A percentile compares a stretch with the other conserved stretches of the same genome.
phyloP scores from a whole-genome alignment of 2,113 vertebrate species.

The Nycticorax nycticorax region DNA sequence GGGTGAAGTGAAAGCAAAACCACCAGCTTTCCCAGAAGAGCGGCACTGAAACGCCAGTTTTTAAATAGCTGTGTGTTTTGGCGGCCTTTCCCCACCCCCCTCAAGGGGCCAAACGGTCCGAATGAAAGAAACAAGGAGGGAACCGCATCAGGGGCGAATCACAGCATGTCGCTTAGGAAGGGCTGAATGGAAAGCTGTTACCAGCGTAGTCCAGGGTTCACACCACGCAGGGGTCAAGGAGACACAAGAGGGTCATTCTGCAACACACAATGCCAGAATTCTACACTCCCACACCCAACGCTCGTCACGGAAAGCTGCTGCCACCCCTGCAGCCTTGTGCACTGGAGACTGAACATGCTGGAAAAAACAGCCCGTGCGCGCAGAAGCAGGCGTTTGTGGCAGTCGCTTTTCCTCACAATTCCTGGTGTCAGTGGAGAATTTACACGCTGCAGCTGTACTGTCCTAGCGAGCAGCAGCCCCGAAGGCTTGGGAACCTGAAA shows the following conservation, averaged over 20 bases:
- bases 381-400: no score
- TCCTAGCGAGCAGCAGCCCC: neutral
- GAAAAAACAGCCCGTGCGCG: neutral
- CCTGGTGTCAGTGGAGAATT: neutral
- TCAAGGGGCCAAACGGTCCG: no score
- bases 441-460: neutral
- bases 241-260: neutral
- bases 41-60: neutral
- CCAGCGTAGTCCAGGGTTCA: neutral
- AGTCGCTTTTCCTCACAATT: neutral
- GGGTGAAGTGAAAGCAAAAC: constrained; percentile 10
- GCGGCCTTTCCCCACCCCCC: neutral
- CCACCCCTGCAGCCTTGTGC: neutral
- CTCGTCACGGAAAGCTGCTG: neutral
- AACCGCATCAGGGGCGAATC: neutral
- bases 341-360: accelerated
- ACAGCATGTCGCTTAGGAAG: accelerated
- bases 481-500: accelerated
- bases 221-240: neutral
- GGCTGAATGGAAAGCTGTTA: neutral
- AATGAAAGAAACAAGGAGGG: neutral
- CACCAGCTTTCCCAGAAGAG: neutral
- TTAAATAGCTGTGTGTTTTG: accelerated
- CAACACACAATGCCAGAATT: neutral
- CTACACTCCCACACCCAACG: neutral